Conservation (phyloP, 2,888 invertebrate species). For the Eupithecia subfuscata region DNA sequence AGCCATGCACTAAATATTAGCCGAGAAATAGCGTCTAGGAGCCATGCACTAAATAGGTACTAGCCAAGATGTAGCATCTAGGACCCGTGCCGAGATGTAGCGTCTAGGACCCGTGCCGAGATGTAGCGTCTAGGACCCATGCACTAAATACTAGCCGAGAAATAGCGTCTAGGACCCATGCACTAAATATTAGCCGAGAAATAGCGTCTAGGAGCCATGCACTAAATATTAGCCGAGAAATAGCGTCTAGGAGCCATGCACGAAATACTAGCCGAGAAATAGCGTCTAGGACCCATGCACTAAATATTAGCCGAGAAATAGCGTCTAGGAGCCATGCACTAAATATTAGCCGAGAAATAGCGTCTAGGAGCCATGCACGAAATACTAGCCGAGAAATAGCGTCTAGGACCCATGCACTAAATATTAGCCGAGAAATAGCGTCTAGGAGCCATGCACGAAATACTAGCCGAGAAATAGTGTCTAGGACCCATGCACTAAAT, state of each 20-base stretch:
- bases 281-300: background rate
- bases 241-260: background rate
- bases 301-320: background rate
- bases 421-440: background rate
- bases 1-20: no score
- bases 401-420: background rate
- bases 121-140: background rate
- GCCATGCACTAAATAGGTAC: background rate
- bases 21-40: background rate
- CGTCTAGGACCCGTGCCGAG: background rate
- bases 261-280: background rate
- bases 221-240: background rate
- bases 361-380: background rate
- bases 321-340: background rate
- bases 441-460: background rate
- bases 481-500: slow-evolving; percentile 13
- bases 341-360: background rate
- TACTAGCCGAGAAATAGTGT: no score
- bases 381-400: background rate
- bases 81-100: background rate
- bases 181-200: background rate
- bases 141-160: background rate
- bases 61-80: background rate
- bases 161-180: slow-evolving; percentile 2
- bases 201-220: no score